Conservation (phyloP, 2,797 vertebrate genomes). For the Aldrovandia affinis region DNA sequence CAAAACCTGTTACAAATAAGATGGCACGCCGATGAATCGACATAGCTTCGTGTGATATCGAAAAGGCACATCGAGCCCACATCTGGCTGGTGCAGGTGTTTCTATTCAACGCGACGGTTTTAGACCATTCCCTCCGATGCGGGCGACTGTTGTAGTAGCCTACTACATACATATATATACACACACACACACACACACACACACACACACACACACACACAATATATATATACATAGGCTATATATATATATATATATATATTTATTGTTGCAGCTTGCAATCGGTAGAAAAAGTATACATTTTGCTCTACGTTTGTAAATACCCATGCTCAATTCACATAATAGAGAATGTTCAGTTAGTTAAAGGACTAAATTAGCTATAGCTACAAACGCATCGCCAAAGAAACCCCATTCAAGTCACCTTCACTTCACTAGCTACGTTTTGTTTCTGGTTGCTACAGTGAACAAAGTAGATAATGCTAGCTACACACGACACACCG, state of each 20-base stretch:
- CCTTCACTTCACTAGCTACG: neutral
- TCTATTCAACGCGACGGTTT: neutral
- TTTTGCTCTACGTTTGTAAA: too few species aligned
- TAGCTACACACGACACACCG: neutral
- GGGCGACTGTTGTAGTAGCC: neutral
- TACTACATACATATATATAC: neutral
- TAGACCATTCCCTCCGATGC: neutral
- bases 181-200: too few species aligned
- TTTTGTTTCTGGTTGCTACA: neutral
- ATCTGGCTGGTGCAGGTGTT: conserved; percentile 8
- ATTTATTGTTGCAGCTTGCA: too few species aligned
- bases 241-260: too few species aligned
- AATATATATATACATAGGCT: too few species aligned
- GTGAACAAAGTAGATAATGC: conserved; percentile 10
- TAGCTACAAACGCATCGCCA: neutral
- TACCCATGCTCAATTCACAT: neutral
- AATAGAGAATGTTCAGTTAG: neutral
- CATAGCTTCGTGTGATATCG: neutral
- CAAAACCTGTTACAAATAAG: neutral
- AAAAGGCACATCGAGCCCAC: neutral
- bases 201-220: too few species aligned
- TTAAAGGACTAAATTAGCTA: neutral
- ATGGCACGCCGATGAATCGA: neutral
- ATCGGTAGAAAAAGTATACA: too few species aligned
- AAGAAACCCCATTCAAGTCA: neutral